These are phyloP conservation scores for Melitaea cinxia DNA, from an alignment of 1,140 invertebrate genomes.

Conservation along the genomic window DNA sequence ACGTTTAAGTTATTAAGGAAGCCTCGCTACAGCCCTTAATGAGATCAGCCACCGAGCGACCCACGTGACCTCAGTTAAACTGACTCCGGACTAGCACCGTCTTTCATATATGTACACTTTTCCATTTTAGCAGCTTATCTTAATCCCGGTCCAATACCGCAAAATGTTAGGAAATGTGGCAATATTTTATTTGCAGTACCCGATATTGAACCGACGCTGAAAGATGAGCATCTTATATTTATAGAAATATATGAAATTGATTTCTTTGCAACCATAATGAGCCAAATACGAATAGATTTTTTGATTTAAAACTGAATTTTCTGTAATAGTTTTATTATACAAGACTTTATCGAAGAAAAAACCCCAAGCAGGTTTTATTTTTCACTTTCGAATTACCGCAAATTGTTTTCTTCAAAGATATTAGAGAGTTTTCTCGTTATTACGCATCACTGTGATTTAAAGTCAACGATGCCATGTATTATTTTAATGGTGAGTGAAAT, in stretches of 20 bases:
- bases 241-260: not conserved
- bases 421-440: not conserved
- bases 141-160: conserved; percentile 22
- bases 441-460: not conserved
- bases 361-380: not conserved
- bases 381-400: not conserved
- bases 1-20: conserved; percentile 73
- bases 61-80: conserved; percentile 44
- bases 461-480: not conserved
- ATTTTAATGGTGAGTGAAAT: not conserved
- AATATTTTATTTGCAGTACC: not conserved
- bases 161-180: not conserved
- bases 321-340: too few relatives aligned
- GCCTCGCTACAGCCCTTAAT: conserved; percentile 62
- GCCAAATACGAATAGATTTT: too few relatives aligned
- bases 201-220: not conserved
- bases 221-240: not conserved
- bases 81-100: conserved; percentile 38
- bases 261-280: too few relatives aligned
- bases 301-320: too few relatives aligned
- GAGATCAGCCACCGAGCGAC: conserved; percentile 59
- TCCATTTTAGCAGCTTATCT: conserved; percentile 35
- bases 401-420: not conserved
- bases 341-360: too few relatives aligned
- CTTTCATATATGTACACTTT: conserved; percentile 32